Base-by-base conservation (phyloP, 2,888 invertebrate species). In the Ecliptopera silaceata region DNA sequence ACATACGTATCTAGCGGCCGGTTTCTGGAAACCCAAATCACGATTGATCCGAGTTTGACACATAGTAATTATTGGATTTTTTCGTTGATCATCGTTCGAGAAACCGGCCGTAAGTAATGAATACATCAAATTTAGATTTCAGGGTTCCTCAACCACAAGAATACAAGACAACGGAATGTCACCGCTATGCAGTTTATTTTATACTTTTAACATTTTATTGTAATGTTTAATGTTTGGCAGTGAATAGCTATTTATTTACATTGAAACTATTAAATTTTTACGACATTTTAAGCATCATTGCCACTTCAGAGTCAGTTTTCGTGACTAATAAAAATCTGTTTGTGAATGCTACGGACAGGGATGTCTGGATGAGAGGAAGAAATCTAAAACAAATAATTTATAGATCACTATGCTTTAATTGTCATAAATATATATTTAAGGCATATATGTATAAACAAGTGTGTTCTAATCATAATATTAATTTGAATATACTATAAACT, bases 161-260 rank as follows among this genome's bases (percentile, higher is more conserved):
- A 26, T 43, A 61, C 20, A 65, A 65, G 66, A 58, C 71, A 70
- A 67, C 66, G 69, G 68, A 75, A 77, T 68, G 62, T 62, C 66
- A 56, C 67, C 71, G 68, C 65, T 62, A 64, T 64, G 66, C 64
- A 69, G 72, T 79, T 78, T 79, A 84, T 86, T 84, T 26, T 56
- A 66, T 72, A 84, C 71, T 79, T 74, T 87, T 83, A 87, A 86
- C 61, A 72, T 84, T 88, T 88, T 86, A 88, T 84, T 77, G 82
- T 80, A 77, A 77, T 77, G 75, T 76, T 74, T 73, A 82, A 84
- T 84, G n/a, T n/a, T n/a, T 81, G 80, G 79, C 78, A 72, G 70
- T 74, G 82, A 77, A 87, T 84, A 82, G 77, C 82, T 87, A 88
- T 89, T 88, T 88, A 87, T 88, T 88, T 86, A 81, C 80, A 79